Conservation (phyloP, 1,140 invertebrate genomes). For the Zaprionus capensis region DNA sequence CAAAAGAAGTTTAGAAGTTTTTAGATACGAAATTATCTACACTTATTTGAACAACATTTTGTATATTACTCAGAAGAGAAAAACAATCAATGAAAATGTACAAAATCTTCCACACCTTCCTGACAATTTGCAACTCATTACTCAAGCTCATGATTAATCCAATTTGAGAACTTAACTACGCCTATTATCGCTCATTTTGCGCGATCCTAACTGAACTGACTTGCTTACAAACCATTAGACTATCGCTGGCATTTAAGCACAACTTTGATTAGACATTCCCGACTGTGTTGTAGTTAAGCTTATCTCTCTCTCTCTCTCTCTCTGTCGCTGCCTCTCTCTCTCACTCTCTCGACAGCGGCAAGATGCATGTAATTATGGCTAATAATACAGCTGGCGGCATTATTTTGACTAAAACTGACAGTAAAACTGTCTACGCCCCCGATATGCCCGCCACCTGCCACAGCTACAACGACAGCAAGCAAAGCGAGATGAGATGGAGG, state of each 20-base stretch:
- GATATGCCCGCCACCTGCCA: conserved; percentile 26
- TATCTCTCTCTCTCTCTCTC: conserved; percentile 56
- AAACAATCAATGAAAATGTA: neutral
- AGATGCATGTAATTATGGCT: conserved; percentile 80
- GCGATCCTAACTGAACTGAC: neutral
- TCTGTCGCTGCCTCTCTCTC: neutral
- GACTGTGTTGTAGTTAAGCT: conserved; percentile 47
- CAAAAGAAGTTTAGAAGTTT: neutral
- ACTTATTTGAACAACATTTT: neutral
- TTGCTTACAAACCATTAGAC: neutral
- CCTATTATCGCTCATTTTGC: conserved; percentile 9
- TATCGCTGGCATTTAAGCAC: conserved; percentile 19
- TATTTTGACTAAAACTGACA: conserved; percentile 81
- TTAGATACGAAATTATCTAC: neutral
- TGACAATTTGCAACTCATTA: conserved; percentile 77
- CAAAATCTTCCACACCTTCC: conserved; percentile 23
- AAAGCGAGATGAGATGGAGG: neutral
- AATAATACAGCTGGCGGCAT: conserved; percentile 78
- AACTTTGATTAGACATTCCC: conserved; percentile 71
- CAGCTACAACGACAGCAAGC: conserved; percentile 15
- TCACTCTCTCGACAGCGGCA: conserved; percentile 15
- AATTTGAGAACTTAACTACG: conserved; percentile 43
- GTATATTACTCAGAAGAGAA: no score
- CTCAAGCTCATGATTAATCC: conserved; percentile 65
- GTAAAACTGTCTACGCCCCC: conserved; percentile 68